These are phyloP conservation scores for Microctenopoma stevenorrisi DNA, from an alignment of 2,797 vertebrate genomes.

Conservation along the genomic window DNA sequence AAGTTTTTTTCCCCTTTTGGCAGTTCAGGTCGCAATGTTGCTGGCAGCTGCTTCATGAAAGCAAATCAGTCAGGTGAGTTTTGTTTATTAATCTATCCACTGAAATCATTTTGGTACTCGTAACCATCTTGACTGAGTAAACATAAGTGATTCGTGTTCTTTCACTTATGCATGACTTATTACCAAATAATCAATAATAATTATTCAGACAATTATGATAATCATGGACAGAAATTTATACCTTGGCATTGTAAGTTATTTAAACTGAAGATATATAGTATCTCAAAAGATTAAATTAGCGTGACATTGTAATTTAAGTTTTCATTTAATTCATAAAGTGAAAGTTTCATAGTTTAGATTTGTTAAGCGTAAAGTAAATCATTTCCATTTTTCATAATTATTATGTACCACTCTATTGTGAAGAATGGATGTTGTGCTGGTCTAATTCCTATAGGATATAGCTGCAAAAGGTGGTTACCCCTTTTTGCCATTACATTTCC, in stretches of 20 bases:
- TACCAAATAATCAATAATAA: conserved; percentile 27
- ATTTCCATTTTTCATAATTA: no score
- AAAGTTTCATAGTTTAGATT: no score
- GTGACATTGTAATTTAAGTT: not conserved
- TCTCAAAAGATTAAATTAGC: not conserved
- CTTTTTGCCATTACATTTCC: no score
- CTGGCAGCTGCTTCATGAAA: conserved; percentile 46
- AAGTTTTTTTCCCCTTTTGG: conserved; percentile 11
- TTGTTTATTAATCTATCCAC: conserved; percentile 55
- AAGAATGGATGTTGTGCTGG: no score
- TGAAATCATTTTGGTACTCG: conserved; percentile 42
- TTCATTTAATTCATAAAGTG: conserved; percentile 8
- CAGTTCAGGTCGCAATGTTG: conserved; percentile 33
- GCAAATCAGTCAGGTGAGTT: conserved; percentile 56
- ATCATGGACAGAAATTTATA: conserved; percentile 27
- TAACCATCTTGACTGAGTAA: conserved; percentile 47
- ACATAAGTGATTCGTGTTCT: conserved; percentile 46
- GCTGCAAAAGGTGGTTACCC: no score
- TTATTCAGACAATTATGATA: conserved; percentile 27
- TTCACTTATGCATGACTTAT: conserved; percentile 46
- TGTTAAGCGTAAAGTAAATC: no score
- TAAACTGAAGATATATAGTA: conserved; percentile 1
- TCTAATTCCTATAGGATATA: no score
- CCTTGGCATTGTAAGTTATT: not conserved
- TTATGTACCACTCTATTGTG: no score